Evolutionary conservation across 2,888 invertebrate species (phyloP).

Genomic region (Chromoteleia sp.): DNA sequence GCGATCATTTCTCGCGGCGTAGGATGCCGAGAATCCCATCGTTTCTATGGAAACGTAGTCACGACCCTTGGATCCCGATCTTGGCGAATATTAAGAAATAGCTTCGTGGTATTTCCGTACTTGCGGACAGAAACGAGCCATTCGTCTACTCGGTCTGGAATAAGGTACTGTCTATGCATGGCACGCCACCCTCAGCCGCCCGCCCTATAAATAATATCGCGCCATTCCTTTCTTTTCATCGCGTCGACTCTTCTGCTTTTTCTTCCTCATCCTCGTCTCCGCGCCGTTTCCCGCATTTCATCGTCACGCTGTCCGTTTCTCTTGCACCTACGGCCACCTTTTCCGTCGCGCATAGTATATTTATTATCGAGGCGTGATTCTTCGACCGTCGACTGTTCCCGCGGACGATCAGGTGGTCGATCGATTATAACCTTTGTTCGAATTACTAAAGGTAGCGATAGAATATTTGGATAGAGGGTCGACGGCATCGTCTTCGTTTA

Average conservation of each 20-base stretch:
- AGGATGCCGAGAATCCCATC: constrained; percentile 65
- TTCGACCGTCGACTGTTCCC: constrained; percentile 39
- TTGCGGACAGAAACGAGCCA: constrained; percentile 80
- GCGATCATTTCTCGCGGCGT: constrained; percentile 45
- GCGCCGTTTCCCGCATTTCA: constrained; percentile 33
- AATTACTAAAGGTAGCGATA: constrained; percentile 17
- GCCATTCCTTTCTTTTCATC: constrained; percentile 74
- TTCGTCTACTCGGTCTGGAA: constrained; percentile 78
- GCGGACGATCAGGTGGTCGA: constrained; percentile 55
- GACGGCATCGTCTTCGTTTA: background rate
- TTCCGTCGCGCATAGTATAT: constrained; percentile 71
- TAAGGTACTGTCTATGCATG: constrained; percentile 84
- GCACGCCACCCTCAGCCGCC: constrained; percentile 79
- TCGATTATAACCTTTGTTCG: constrained; percentile 50
- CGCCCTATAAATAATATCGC: constrained; percentile 82
- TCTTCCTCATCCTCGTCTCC: constrained; percentile 29
- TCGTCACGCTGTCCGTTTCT: constrained; percentile 65
- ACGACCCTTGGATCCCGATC: constrained; percentile 74
- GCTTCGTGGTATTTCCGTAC: constrained; percentile 81
- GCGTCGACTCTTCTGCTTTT: constrained; percentile 62
- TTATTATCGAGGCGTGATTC: constrained; percentile 78
- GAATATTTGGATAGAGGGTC: constrained; percentile 15
- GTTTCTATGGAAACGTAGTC: constrained; percentile 79
- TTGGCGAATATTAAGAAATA: constrained; percentile 83
- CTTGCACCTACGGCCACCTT: constrained; percentile 60